These are phyloP conservation scores for Elanus axillaris DNA, from an alignment of 2,113 vertebrate species.

Conservation along the genomic window DNA sequence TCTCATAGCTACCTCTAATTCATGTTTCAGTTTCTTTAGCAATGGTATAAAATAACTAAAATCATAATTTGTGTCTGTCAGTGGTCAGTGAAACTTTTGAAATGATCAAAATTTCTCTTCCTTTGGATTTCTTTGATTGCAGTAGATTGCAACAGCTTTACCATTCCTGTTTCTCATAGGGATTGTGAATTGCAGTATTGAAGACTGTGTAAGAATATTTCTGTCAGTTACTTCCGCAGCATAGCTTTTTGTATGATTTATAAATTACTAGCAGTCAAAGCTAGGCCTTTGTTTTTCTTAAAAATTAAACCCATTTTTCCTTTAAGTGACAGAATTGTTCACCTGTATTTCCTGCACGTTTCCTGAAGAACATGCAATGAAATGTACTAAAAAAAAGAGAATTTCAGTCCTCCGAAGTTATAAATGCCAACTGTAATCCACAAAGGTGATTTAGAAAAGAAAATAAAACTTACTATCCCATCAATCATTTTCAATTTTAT, in stretches of 20 bases:
- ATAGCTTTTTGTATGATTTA: background rate
- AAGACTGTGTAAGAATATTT: background rate
- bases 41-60: background rate
- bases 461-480: background rate
- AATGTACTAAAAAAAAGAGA: background rate
- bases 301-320: background rate
- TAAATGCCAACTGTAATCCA: background rate
- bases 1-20: background rate
- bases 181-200: background rate
- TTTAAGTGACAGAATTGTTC: background rate
- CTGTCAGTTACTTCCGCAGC: background rate
- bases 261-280: background rate
- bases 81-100: background rate
- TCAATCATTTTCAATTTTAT: constrained; percentile 1
- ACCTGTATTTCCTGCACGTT: background rate
- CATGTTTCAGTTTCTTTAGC: background rate
- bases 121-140: background rate
- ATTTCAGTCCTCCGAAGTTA: background rate
- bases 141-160: background rate
- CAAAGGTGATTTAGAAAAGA: constrained; percentile 44
- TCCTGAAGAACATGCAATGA: background rate
- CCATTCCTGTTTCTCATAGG: background rate
- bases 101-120: background rate
- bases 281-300: background rate
- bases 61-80: background rate